Conservation (phyloP, 2,888 invertebrate genomes). For the Carabus problematicus region DNA sequence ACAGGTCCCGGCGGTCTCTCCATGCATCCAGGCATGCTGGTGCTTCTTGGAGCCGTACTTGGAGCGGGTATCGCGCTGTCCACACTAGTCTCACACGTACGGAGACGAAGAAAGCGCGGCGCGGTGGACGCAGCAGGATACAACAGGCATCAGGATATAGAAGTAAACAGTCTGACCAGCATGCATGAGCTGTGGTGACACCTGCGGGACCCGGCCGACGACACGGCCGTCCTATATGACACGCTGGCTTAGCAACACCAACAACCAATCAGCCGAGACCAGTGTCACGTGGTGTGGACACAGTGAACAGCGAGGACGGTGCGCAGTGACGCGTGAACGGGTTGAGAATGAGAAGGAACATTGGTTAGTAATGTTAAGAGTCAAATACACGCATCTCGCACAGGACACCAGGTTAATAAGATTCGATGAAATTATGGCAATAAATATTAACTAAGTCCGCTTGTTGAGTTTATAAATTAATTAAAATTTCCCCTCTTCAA, state of each 20-base stretch:
- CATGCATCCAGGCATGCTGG: constrained; percentile 63
- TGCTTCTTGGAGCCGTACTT: constrained; percentile 64
- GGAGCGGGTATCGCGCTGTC: constrained; percentile 64
- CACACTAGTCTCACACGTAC: constrained; percentile 59
- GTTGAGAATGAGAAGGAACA: neutral
- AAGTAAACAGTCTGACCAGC: constrained; percentile 66
- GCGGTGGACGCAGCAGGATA: constrained; percentile 50
- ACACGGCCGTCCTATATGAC: constrained; percentile 57
- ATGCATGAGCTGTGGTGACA: constrained; percentile 77
- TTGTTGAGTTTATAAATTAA: no score
- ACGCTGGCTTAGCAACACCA: constrained; percentile 42
- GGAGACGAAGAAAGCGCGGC: constrained; percentile 52
- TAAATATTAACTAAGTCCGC: no score
- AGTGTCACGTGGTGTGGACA: no score
- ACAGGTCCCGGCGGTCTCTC: neutral
- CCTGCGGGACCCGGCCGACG: constrained; percentile 63
- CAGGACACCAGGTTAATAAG: no score
- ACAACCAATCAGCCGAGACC: no score
- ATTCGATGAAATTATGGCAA: no score
- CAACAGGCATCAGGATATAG: constrained; percentile 61
- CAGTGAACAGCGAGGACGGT: constrained; percentile 9
- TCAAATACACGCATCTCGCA: constrained; percentile 4
- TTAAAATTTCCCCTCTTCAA: no score
- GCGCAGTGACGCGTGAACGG: constrained; percentile 12
- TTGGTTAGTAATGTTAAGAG: constrained; percentile 4